Evolutionary conservation across 2,113 vertebrate genomes (phyloP).

Genomic region (Alexandromys fortis): DNA sequence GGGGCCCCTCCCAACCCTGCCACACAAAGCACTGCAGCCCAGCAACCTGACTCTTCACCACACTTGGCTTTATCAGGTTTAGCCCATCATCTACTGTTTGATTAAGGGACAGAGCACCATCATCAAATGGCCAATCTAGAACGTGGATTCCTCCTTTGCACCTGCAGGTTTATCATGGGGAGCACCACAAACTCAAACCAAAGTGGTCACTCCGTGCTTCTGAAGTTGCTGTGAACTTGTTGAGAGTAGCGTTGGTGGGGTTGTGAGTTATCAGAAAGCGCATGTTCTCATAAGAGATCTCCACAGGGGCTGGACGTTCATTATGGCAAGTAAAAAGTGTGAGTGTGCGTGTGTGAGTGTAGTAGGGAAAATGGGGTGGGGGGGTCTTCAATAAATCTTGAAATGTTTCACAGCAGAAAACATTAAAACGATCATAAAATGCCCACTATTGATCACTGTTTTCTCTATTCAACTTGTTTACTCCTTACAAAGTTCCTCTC

Average conservation of each 20-base stretch:
- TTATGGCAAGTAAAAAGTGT: constrained; percentile 91
- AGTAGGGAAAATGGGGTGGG: constrained; percentile 73
- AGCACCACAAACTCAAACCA: constrained; percentile 98
- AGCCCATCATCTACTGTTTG: too few species aligned
- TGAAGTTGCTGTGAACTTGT: constrained; percentile 99
- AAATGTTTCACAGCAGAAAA: constrained; percentile 90
- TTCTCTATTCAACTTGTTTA: constrained; percentile 81
- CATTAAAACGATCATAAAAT: constrained; percentile 87
- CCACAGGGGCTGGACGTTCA: constrained; percentile 99
- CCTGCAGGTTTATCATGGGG: constrained; percentile 98
- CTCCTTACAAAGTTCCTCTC: constrained; percentile 79
- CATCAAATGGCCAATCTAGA: constrained; percentile 81
- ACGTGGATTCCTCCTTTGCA: constrained; percentile 97
- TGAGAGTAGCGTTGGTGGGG: constrained; percentile 97
- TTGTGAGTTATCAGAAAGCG: constrained; percentile 99
- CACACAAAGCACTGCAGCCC: too few species aligned
- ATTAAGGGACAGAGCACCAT: too few species aligned
- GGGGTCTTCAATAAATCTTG: constrained; percentile 91
- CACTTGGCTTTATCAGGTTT: too few species aligned
- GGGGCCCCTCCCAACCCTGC: too few species aligned
- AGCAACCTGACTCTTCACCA: too few species aligned
- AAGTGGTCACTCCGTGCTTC: constrained; percentile 95
- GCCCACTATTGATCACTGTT: constrained; percentile 84
- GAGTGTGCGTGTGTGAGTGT: constrained; percentile 67
- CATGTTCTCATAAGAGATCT: constrained; percentile 94